Evolutionary conservation across 1,140 invertebrate species (phyloP), one percentile per base, ranked within the genome.

Genomic region (Magallana ariakensis): DNA sequence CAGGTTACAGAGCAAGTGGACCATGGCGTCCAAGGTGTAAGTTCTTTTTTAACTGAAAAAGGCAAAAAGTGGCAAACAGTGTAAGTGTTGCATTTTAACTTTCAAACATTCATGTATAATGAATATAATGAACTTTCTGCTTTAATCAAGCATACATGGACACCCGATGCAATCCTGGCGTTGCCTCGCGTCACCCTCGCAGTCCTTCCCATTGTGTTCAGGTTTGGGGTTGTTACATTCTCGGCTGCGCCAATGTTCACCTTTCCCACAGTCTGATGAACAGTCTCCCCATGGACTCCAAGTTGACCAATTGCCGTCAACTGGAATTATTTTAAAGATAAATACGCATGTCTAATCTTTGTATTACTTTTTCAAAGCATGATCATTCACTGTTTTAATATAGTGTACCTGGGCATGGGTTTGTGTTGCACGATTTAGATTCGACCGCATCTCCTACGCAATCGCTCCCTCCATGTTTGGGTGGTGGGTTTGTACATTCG

Each of bases 1-100:
- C 96, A 97, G 8, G 95, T 95, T 53, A 95, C 94, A 1, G 96
- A 96, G 92, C 97, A 97, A 9, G 95, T 93, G 33, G 95, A 95
- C 96, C 96, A 97, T 6, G 91, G 57, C 22, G 93, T 92, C 97
- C 97, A 97, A 0, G 15, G 5, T 16, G 58, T 60, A 16, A 60
- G 15, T 16, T 13, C n/a, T 2, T 60, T 60, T 13, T 60, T 11
- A 60, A n/a, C 58, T 60, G n/a, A 60, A 6, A 60, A 46, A 33
- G 4, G 5, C 2, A 46, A 46, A 46, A 46, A 46, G 33, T 46
- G 3, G 33, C 33, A 46, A 46, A 46, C 33, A 46, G n/a, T n/a
- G n/a, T n/a, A n/a, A n/a, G n/a, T n/a, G n/a, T n/a, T n/a, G n/a
- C n/a, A n/a, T n/a, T n/a, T 4, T 46, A 46, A 46, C 33, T 46